A percentile compares a stretch with the other conserved stretches of the same genome.
Evolutionary conservation across 2,113 vertebrate species (phyloP).

Genomic region (Rhynchomys soricoides): DNA sequence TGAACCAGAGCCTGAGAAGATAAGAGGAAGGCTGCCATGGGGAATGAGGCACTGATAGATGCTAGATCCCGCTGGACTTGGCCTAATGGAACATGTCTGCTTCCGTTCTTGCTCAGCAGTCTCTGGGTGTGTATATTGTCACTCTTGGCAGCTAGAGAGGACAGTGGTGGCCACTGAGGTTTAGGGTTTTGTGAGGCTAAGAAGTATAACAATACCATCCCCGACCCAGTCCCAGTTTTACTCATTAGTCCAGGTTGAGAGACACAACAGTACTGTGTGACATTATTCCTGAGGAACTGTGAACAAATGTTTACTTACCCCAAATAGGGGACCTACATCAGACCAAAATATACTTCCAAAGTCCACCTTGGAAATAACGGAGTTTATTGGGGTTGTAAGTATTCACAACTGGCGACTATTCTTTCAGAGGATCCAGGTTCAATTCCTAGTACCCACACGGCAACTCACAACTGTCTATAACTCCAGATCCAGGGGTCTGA

Average conservation of each 20-base stretch:
- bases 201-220: background rate
- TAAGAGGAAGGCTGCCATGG: conserved; percentile 64
- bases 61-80: conserved; percentile 62
- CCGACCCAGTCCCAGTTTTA: background rate
- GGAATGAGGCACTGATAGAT: conserved; percentile 57
- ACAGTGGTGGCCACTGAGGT: conserved; percentile 45
- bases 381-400: background rate
- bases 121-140: conserved; percentile 64
- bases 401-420: background rate
- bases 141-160: conserved; percentile 72
- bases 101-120: conserved; percentile 76
- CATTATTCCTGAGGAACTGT: background rate
- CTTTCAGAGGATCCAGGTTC: too few relatives aligned
- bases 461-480: too few relatives aligned
- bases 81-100: conserved; percentile 80
- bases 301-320: background rate
- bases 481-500: too few relatives aligned
- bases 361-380: background rate
- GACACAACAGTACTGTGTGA: background rate
- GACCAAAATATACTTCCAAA: background rate
- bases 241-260: background rate
- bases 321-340: background rate
- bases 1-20: conserved; percentile 66
- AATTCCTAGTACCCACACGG: too few relatives aligned
- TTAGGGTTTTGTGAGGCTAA: conserved; percentile 40